Evolutionary conservation across 2,888 invertebrate species (phyloP).

Genomic region (Syrista parreyssii): DNA sequence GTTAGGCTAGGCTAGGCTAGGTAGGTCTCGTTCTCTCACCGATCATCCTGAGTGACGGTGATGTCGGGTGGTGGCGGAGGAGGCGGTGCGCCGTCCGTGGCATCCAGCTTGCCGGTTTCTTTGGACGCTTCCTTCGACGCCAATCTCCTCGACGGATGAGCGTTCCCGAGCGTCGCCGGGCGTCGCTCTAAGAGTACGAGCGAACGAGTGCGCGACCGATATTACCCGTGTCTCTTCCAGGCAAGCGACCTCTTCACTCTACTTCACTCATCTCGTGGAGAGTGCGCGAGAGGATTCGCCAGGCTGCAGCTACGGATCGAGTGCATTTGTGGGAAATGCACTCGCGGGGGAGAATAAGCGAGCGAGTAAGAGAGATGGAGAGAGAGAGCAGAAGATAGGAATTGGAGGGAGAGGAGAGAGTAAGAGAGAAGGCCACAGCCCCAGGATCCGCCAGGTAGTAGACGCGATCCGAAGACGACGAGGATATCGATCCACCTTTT

Average conservation of each 20-base stretch:
- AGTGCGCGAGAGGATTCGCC: not conserved
- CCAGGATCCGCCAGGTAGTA: not conserved
- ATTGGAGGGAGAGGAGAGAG: too few species aligned
- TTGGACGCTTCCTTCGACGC: not conserved
- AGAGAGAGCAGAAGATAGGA: conserved; percentile 6
- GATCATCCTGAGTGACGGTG: conserved; percentile 65
- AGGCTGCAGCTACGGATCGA: not conserved
- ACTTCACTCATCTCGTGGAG: not conserved
- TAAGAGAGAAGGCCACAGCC: not conserved
- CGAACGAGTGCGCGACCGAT: not conserved
- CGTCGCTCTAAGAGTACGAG: not conserved
- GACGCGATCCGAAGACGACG: not conserved
- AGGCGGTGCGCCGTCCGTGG: conserved; percentile 63
- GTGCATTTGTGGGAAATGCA: not conserved
- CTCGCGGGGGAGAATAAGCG: too few species aligned
- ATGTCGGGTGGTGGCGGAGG: conserved; percentile 63
- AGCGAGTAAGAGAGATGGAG: not conserved
- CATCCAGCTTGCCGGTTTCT: conserved; percentile 65
- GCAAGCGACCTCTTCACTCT: not conserved
- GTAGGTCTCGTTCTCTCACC: conserved; percentile 45
- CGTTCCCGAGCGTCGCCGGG: not conserved
- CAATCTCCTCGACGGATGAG: not conserved
- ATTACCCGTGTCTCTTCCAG: not conserved
- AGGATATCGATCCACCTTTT: not conserved
- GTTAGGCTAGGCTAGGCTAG: not conserved